phyloP scores from a whole-genome alignment of 2,888 invertebrate genomes.

The Fragum whitleyi region DNA sequence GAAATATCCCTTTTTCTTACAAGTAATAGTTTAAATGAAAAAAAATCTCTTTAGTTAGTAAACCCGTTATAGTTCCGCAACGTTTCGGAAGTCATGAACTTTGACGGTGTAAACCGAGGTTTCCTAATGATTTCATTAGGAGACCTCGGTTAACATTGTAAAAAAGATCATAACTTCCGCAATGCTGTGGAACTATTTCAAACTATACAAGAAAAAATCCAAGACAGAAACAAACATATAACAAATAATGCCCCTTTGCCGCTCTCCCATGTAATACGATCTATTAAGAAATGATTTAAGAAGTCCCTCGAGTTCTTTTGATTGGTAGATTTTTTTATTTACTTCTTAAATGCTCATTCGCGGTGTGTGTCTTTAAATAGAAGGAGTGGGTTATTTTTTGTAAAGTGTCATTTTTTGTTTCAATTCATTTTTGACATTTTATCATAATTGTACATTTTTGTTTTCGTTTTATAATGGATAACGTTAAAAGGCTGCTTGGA shows the following conservation, averaged over 20 bases:
- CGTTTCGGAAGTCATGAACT: too few species aligned
- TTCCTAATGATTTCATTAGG: too few species aligned
- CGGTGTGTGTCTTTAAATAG: not conserved
- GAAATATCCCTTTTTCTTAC: too few species aligned
- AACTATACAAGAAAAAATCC: too few species aligned
- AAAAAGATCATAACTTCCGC: too few species aligned
- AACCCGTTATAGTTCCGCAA: too few species aligned
- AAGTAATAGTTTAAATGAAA: too few species aligned
- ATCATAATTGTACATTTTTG: too few species aligned
- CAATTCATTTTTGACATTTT: not conserved
- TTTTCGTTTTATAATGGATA: not conserved
- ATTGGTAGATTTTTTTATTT: slow-evolving; percentile 4
- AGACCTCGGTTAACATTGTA: too few species aligned
- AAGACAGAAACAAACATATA: not conserved
- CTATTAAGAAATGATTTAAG: not conserved
- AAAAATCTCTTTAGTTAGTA: too few species aligned
- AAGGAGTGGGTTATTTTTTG: not conserved
- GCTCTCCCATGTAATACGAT: not conserved
- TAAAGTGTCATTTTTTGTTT: not conserved
- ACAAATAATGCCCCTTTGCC: not conserved
- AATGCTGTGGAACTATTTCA: too few species aligned
- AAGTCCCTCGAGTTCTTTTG: not conserved
- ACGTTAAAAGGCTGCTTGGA: not conserved
- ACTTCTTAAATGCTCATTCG: not conserved
- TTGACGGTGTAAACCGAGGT: too few species aligned